Conservation (phyloP, 2,797 vertebrate species). For the Enteromius fasciolatus region DNA sequence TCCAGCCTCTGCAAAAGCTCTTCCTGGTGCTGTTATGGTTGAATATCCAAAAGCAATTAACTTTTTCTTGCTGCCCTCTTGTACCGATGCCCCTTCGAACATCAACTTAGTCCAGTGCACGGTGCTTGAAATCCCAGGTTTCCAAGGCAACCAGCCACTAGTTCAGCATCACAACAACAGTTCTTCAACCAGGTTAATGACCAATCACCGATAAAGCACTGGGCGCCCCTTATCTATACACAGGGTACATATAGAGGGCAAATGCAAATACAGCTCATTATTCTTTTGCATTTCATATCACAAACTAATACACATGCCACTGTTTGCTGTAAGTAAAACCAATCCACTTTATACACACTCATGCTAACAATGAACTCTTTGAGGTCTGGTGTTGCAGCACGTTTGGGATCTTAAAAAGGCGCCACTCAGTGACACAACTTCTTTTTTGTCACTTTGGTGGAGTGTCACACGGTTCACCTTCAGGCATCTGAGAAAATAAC, state of each 20-base stretch:
- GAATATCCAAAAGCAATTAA: conserved; percentile 75
- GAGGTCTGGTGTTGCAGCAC: conserved; percentile 19
- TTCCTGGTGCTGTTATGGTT: conserved; percentile 70
- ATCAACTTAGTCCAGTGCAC: conserved; percentile 64
- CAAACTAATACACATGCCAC: neutral
- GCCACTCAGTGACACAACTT: conserved; percentile 49
- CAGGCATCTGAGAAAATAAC: conserved; percentile 58
- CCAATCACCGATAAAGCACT: conserved; percentile 67
- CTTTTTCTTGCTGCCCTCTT: conserved; percentile 54
- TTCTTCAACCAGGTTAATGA: conserved; percentile 69
- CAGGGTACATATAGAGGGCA: conserved; percentile 27
- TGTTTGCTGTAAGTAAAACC: conserved; percentile 10
- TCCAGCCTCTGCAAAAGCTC: conserved; percentile 63
- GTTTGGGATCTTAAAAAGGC: conserved; percentile 37
- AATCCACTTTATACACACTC: conserved; percentile 16
- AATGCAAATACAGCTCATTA: conserved; percentile 22
- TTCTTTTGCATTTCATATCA: neutral
- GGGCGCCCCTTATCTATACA: conserved; percentile 46
- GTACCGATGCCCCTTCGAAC: conserved; percentile 62
- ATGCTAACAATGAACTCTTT: conserved; percentile 37
- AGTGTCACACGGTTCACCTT: conserved; percentile 61
- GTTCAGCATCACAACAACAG: conserved; percentile 62
- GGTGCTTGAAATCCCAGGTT: conserved; percentile 66
- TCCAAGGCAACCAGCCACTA: conserved; percentile 72
- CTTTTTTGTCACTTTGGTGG: conserved; percentile 60